Evolutionary conservation across 2,888 invertebrate genomes (phyloP).

Genomic region (Vesta saturnalis): DNA sequence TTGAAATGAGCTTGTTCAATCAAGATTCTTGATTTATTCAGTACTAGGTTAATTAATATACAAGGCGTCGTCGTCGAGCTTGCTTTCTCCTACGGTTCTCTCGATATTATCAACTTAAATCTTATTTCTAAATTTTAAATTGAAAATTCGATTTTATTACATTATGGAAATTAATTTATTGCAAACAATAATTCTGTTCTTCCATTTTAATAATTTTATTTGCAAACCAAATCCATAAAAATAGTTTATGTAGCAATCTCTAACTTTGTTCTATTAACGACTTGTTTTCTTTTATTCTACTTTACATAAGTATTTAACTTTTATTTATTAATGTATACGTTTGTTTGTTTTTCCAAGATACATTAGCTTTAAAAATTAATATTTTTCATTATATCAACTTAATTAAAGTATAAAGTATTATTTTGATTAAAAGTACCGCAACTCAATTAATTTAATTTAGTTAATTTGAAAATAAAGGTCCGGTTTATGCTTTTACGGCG

Average conservation of each 20-base stretch:
- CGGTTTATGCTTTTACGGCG: too few relatives aligned
- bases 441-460: too few relatives aligned
- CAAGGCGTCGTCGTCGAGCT: conserved; percentile 22
- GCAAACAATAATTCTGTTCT: background rate
- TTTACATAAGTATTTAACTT: background rate
- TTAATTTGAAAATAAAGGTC: too few relatives aligned
- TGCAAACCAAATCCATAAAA: conserved; percentile 21
- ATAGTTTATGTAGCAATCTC: conserved; percentile 1
- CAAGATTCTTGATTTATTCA: conserved; percentile 36
- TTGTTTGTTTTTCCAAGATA: too few relatives aligned
- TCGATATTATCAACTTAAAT: conserved; percentile 20
- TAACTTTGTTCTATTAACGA: background rate
- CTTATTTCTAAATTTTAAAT: conserved; percentile 22
- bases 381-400: too few relatives aligned
- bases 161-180: conserved; percentile 15
- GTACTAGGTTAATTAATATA: conserved; percentile 34
- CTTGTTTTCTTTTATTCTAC: background rate
- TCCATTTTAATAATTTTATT: conserved; percentile 16
- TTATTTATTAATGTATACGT: too few relatives aligned
- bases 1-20: conserved; percentile 41
- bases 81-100: conserved; percentile 16
- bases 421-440: too few relatives aligned
- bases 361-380: too few relatives aligned
- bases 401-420: too few relatives aligned
- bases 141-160: conserved; percentile 14